Conservation (phyloP, 2,797 vertebrate genomes). For the Zenarchopterus dispar region DNA sequence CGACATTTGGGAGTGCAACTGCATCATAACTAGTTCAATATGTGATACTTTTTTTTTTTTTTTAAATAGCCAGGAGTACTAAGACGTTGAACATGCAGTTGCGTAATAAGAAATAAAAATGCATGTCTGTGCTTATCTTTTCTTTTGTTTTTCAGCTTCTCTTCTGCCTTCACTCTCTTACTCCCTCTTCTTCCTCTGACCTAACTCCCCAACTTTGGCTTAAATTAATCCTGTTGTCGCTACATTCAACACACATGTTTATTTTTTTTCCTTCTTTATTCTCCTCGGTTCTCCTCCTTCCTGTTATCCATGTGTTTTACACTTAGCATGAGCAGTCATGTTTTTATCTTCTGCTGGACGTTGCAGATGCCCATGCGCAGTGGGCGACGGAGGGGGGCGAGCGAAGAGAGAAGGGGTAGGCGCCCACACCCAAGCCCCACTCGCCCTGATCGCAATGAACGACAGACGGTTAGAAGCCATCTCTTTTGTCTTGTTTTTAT, state of each 20-base stretch:
- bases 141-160: constrained; percentile 8
- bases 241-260: neutral
- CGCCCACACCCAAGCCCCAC: constrained; percentile 83
- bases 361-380: constrained; percentile 86
- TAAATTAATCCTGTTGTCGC: constrained; percentile 17
- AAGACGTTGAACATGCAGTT: constrained; percentile 18
- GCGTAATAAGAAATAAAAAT: neutral
- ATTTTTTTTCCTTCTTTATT: constrained; percentile 1
- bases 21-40: constrained; percentile 38
- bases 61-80: constrained; percentile 26
- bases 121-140: constrained; percentile 27
- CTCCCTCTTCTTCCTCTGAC: too few relatives aligned
- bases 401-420: constrained; percentile 85
- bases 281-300: neutral
- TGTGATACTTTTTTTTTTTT: constrained; percentile 42
- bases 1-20: constrained; percentile 7
- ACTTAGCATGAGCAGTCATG: constrained; percentile 14
- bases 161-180: constrained; percentile 9
- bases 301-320: constrained; percentile 8
- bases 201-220: constrained; percentile 11
- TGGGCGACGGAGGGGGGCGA: constrained; percentile 84
- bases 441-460: constrained; percentile 81
- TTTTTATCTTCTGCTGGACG: constrained; percentile 30
- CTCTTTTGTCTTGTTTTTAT: constrained; percentile 23
- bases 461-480: constrained; percentile 79